These are phyloP conservation scores for Erpornis zantholeuca DNA, from an alignment of 2,113 vertebrate genomes.

Conservation along the genomic window DNA sequence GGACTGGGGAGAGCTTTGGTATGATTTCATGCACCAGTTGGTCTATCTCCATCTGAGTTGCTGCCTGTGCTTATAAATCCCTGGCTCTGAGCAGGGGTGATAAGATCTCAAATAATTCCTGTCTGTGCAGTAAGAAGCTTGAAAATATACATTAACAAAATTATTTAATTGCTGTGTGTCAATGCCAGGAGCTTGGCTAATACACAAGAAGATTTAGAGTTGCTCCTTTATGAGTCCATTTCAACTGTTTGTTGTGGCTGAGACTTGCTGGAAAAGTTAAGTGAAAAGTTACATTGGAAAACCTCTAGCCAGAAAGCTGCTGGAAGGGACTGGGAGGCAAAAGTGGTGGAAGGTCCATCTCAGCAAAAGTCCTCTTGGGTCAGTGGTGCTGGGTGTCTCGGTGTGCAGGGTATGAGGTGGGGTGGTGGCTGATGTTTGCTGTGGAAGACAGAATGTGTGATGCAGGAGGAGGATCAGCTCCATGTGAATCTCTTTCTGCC, in stretches of 20 bases:
- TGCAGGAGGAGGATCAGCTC: not conserved
- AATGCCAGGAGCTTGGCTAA: not conserved
- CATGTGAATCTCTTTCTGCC: not conserved
- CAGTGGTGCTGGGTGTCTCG: fast-evolving
- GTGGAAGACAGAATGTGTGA: fast-evolving
- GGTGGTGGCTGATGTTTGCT: not conserved
- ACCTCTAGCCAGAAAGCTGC: too few relatives aligned
- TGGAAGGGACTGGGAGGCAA: not conserved
- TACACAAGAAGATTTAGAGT: not conserved
- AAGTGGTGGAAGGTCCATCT: not conserved
- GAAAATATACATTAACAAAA: not conserved
- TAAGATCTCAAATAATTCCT: not conserved
- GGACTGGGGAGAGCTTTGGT: not conserved
- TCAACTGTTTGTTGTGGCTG: not conserved
- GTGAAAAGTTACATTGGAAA: not conserved
- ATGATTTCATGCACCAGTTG: conserved; percentile 26
- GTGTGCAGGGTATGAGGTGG: not conserved
- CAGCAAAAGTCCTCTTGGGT: not conserved
- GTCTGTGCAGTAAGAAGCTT: not conserved
- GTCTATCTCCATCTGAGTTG: not conserved
- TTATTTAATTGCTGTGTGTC: not conserved
- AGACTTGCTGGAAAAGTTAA: not conserved
- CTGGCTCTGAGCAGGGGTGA: not conserved
- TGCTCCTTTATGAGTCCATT: not conserved
- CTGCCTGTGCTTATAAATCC: not conserved